Percentiles rank a stretch among this genome's conserved stretches.
Conservation (phyloP, 2,888 invertebrate genomes). For the Deroplatys truncata region DNA sequence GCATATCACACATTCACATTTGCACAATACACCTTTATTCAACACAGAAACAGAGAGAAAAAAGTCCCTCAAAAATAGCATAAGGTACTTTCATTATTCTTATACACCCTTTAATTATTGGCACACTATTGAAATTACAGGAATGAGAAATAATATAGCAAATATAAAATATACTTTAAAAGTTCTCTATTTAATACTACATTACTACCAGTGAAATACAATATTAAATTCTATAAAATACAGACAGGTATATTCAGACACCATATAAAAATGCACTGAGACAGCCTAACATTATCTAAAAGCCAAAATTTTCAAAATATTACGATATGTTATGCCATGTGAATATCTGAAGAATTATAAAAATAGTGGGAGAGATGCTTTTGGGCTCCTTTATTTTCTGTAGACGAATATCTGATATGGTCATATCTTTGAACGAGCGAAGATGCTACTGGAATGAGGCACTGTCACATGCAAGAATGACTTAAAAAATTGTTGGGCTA, state of each 20-base stretch:
- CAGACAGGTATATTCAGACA: background rate
- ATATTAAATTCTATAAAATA: background rate
- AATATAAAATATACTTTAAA: constrained; percentile 6
- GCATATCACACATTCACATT: background rate
- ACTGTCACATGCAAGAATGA: background rate
- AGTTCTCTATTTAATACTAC: background rate
- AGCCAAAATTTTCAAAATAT: background rate
- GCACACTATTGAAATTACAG: background rate
- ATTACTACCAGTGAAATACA: background rate
- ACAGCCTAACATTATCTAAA: background rate
- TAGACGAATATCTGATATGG: background rate
- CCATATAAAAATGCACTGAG: background rate
- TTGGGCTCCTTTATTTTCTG: background rate
- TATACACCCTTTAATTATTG: background rate
- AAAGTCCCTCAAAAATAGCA: background rate
- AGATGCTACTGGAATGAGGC: background rate
- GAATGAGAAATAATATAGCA: background rate
- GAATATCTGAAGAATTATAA: background rate
- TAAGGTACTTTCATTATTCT: background rate
- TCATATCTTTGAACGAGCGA: background rate
- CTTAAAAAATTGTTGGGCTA: background rate
- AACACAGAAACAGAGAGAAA: background rate
- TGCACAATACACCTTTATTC: background rate
- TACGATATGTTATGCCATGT: background rate
- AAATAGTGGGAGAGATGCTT: background rate